Evolutionary conservation across 2,888 invertebrate genomes (phyloP).

Genomic region (Scaptomyza reducta): DNA sequence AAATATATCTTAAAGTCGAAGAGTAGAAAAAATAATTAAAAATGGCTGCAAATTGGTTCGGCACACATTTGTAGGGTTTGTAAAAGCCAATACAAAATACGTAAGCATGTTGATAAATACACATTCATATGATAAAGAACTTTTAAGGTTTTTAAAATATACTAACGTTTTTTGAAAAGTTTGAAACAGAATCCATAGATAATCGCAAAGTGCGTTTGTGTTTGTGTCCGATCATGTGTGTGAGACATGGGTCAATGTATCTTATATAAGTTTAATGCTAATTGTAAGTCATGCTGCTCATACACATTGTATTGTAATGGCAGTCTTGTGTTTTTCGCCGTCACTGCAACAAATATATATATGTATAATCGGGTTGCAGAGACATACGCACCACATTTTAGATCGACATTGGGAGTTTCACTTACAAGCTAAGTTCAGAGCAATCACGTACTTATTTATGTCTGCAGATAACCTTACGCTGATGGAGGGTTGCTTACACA

Average conservation of each 20-base stretch:
- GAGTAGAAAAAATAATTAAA: constrained; percentile 32
- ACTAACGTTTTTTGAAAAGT: constrained; percentile 51
- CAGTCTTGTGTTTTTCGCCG: constrained; percentile 59
- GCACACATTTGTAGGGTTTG: constrained; percentile 32
- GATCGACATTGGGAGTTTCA: constrained; percentile 70
- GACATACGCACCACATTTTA: constrained; percentile 66
- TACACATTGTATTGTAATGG: constrained; percentile 75
- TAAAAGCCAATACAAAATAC: constrained; percentile 43
- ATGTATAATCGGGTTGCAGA: constrained; percentile 44
- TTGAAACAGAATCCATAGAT: constrained; percentile 47
- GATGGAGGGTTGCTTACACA: constrained; percentile 24
- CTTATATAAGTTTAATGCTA: constrained; percentile 73
- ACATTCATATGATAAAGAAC: constrained; percentile 43
- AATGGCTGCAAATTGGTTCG: constrained; percentile 29
- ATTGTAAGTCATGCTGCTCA: constrained; percentile 80
- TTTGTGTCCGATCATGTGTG: constrained; percentile 61
- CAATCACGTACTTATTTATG: constrained; percentile 47
- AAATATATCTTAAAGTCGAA: constrained; percentile 9
- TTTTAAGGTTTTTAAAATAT: constrained; percentile 38
- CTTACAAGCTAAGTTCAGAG: constrained; percentile 50
- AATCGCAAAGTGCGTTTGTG: constrained; percentile 26
- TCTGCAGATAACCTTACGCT: constrained; percentile 38
- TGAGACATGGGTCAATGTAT: constrained; percentile 68
- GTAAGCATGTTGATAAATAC: constrained; percentile 44
- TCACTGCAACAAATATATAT: constrained; percentile 42